Evolutionary conservation across 2,113 vertebrate genomes (phyloP).

Genomic region (Cygnus buccinator): DNA sequence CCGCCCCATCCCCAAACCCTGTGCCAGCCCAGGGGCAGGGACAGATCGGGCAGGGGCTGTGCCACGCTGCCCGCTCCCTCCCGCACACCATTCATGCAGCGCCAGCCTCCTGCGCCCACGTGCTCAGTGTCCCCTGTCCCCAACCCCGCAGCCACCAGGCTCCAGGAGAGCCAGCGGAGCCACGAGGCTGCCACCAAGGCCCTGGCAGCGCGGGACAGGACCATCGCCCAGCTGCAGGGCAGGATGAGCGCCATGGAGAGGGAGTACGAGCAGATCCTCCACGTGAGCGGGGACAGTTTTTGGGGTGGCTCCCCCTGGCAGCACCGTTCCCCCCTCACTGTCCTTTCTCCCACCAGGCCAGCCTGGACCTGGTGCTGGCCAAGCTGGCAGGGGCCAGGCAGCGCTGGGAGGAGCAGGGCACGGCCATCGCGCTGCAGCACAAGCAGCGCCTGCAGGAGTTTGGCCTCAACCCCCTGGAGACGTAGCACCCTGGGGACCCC

Average conservation of each 20-base stretch:
- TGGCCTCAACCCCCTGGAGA: slow-evolving; percentile 73
- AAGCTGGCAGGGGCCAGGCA: slow-evolving; percentile 62
- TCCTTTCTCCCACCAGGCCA: slow-evolving; percentile 53
- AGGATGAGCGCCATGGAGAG: slow-evolving; percentile 75
- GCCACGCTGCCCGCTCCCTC: background rate
- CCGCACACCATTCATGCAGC: accelerated
- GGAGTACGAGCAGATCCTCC: slow-evolving; percentile 77
- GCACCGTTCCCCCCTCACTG: background rate
- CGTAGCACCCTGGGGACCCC: background rate
- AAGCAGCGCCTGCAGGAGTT: slow-evolving; percentile 75
- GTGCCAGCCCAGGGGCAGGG: background rate
- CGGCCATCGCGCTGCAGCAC: slow-evolving; percentile 45
- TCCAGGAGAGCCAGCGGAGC: slow-evolving; percentile 47
- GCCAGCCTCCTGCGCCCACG: background rate
- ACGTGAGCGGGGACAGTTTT: slow-evolving; percentile 56
- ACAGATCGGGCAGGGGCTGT: background rate
- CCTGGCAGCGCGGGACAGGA: slow-evolving; percentile 67
- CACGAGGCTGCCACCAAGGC: slow-evolving; percentile 25
- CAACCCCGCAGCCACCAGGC: slow-evolving; percentile 20
- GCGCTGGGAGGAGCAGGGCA: slow-evolving; percentile 60
- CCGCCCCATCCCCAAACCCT: background rate
- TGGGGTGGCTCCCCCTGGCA: background rate
- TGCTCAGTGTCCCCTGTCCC: background rate
- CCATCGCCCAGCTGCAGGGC: slow-evolving; percentile 70
- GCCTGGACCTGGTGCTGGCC: slow-evolving; percentile 73